Evolutionary conservation across 1,140 invertebrate species (phyloP), one percentile per base, ranked within the genome.

Genomic region (Parapsyche elsis): DNA sequence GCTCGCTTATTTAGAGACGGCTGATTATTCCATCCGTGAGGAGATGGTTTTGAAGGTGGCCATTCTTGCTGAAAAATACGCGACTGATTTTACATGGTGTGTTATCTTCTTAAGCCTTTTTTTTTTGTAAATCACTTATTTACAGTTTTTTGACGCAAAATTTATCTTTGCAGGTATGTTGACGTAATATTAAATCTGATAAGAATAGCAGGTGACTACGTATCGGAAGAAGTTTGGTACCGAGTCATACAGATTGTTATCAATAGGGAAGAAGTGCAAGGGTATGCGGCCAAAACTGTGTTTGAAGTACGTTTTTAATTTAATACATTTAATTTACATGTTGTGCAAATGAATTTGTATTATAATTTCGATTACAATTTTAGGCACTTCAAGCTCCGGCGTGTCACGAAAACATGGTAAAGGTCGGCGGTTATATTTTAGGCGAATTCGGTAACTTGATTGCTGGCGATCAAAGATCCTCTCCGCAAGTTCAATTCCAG

Each of bases 401-500:
- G 70, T 99, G 98, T 87, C 99, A 99, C 89, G 99, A 99, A 90
- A 99, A 99, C 88, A 99, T 99, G 98, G 98, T 99, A 0, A 99
- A 99, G 93, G 99, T 99, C 61, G 98, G 98, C 74, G 99, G 98
- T 26, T 99, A 99, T 85, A 99, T 99, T 84, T 91, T 99, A 57
- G 99, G 99, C 76, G 99, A 99, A 90, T 99, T 99, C 91, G 99
- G 99, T 30, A 99, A 99, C 90, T 91, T 99, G 23, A 99, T 99
- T 86, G 98, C 99, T 84, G 98, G 98, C 10, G 99, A 99, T 90
- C 95, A 97, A 77, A 92, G 98, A 73, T 99, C 98, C 49, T 98
- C 97, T 78, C 97, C 98, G 46, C 90, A 94, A 83, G 96, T 99
- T 81, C 98, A 99, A 89, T 99, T 99, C 89, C 95, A 98, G 88